phyloP scores from a whole-genome alignment of 2,113 vertebrate genomes.

The Urocolius indicus region DNA sequence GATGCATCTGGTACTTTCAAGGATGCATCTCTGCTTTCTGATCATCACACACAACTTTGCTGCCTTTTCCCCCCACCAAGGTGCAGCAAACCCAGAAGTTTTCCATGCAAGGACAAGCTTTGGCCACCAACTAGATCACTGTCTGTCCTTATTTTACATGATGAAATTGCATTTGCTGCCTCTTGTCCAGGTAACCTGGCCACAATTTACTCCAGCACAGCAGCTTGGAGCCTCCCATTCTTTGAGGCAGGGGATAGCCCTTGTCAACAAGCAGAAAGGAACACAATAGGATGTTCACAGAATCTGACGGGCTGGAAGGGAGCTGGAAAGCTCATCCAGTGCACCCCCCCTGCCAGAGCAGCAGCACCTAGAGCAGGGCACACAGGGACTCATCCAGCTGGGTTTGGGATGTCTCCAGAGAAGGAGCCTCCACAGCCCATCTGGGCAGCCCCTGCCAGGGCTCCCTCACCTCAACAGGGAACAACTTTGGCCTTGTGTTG shows the following conservation, averaged over 20 bases:
- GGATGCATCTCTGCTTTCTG: not conserved
- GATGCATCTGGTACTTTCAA: not conserved
- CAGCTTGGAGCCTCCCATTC: not conserved
- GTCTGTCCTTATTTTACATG: not conserved
- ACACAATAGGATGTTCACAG: too few relatives aligned
- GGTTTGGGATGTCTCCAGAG: too few relatives aligned
- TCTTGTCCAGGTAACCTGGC: not conserved
- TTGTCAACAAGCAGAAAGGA: not conserved
- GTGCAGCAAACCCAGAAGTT: not conserved
- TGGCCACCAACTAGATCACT: not conserved
- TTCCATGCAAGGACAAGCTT: not conserved
- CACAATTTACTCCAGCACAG: not conserved
- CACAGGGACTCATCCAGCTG: too few relatives aligned
- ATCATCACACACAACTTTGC: accelerated
- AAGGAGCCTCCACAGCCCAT: too few relatives aligned
- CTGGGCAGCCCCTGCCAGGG: too few relatives aligned
- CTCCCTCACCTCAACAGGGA: too few relatives aligned
- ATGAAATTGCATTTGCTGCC: not conserved
- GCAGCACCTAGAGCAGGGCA: too few relatives aligned
- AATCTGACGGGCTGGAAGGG: too few relatives aligned
- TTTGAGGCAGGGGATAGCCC: not conserved
- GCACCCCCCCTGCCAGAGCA: too few relatives aligned
- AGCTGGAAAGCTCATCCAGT: too few relatives aligned
- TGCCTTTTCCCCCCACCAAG: not conserved
- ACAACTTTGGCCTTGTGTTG: too few relatives aligned